Conservation (phyloP, 2,888 invertebrate species). For the Sepioteuthis lessoniana region DNA sequence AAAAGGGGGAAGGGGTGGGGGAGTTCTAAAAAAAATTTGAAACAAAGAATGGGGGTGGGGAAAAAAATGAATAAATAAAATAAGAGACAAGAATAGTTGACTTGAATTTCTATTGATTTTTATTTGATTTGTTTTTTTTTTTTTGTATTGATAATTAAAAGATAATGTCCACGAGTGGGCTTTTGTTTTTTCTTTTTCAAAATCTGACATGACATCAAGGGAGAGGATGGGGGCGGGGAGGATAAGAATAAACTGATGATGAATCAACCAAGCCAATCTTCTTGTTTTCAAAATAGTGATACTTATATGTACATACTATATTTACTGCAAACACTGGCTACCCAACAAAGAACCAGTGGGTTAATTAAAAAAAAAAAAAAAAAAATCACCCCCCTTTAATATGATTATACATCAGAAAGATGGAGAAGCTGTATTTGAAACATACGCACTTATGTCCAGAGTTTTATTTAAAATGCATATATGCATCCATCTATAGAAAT, state of each 20-base stretch:
- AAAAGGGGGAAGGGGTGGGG: not conserved
- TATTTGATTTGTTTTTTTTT: not conserved
- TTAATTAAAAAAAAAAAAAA: not conserved
- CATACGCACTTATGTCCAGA: not conserved
- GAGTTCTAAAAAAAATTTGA: not conserved
- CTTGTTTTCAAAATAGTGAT: not conserved
- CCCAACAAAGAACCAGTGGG: constrained; percentile 1
- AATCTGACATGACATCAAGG: constrained; percentile 33
- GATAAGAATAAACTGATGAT: not conserved
- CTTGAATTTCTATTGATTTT: not conserved
- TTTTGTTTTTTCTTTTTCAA: not conserved
- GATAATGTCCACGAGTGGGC: constrained; percentile 13
- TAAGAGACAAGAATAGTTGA: constrained; percentile 10
- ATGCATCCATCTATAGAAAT: constrained; percentile 9
- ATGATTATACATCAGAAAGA: not conserved
- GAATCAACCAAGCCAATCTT: constrained; percentile 10
- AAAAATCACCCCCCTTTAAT: not conserved
- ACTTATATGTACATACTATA: not conserved
- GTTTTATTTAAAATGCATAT: not conserved
- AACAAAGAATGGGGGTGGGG: not conserved
- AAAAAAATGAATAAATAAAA: not conserved
- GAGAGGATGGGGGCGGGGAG: not conserved
- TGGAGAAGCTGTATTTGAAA: not conserved
- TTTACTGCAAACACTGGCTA: constrained; percentile 10
- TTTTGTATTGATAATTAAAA: constrained; percentile 33